A percentile compares a stretch with the other conserved stretches of the same genome.
phyloP scores from a whole-genome alignment of 2,888 invertebrate genomes.

The Campopleginae sp. region DNA sequence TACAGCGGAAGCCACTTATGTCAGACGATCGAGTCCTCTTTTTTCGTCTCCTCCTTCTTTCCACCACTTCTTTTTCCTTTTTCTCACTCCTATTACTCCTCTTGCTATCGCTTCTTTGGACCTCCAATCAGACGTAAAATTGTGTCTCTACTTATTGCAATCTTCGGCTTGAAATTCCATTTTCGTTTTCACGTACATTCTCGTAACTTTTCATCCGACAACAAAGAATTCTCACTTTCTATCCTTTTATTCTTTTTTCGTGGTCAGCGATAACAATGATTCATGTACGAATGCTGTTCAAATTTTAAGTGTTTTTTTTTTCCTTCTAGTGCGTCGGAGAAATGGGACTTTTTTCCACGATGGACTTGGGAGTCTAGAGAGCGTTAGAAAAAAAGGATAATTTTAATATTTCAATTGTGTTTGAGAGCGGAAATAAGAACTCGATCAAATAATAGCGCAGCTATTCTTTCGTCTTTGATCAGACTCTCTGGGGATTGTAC shows the following conservation, averaged over 20 bases:
- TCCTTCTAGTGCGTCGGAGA: neutral
- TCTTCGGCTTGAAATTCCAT: conserved; percentile 26
- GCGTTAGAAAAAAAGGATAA: neutral
- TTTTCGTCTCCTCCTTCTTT: neutral
- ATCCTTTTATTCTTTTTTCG: neutral
- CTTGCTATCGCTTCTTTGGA: conserved; percentile 8
- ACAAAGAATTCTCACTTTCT: neutral
- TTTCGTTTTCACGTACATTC: conserved; percentile 7
- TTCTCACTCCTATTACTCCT: conserved; percentile 16
- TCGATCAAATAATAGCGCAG: neutral
- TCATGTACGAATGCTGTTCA: neutral
- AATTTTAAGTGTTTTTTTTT: neutral
- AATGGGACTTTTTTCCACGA: neutral
- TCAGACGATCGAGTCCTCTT: conserved; percentile 31
- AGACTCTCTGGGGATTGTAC: neutral
- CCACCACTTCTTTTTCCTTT: neutral
- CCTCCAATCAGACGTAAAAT: conserved; percentile 53
- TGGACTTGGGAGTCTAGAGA: neutral
- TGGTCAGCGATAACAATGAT: conserved; percentile 3
- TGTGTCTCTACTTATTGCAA: conserved; percentile 54
- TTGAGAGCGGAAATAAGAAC: neutral
- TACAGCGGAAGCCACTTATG: conserved; percentile 68
- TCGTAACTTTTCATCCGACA: conserved; percentile 22
- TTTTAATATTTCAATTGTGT: neutral
- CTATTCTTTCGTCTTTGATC: neutral